These are phyloP conservation scores for Philhelius pedissequus DNA, from an alignment of 2,888 invertebrate genomes.

Conservation along the genomic window DNA sequence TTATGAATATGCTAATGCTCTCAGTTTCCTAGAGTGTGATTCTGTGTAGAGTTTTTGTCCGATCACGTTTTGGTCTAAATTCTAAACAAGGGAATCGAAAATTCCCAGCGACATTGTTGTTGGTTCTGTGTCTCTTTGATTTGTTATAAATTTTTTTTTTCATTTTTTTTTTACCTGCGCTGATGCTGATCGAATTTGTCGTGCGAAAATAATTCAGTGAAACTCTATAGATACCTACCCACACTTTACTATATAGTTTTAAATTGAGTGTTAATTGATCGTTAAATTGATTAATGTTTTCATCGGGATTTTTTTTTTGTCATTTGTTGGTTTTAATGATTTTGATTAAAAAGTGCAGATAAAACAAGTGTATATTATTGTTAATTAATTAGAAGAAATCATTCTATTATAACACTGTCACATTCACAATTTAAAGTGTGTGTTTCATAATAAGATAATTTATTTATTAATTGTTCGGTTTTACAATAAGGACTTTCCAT, in stretches of 20 bases:
- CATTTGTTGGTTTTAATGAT: background rate
- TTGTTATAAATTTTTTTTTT: no score
- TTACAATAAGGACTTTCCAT: background rate
- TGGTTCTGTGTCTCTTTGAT: constrained; percentile 1
- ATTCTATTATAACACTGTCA: background rate
- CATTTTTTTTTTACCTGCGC: constrained; percentile 15
- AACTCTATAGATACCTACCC: constrained; percentile 8
- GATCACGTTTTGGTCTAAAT: constrained; percentile 51
- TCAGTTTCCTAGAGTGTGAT: constrained; percentile 14
- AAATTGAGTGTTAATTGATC: constrained; percentile 76
- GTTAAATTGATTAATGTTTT: constrained; percentile 74
- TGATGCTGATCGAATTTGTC: constrained; percentile 21
- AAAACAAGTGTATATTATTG: constrained; percentile 4
- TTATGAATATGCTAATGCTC: constrained; percentile 69
- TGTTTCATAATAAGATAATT: constrained; percentile 27
- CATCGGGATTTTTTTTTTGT: constrained; percentile 18
- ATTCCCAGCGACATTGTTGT: background rate
- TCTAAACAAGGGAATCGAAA: background rate
- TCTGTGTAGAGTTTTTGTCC: background rate
- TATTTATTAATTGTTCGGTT: background rate
- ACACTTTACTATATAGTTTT: constrained; percentile 3
- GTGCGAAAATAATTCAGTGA: constrained; percentile 32
- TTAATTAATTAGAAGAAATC: constrained; percentile 32
- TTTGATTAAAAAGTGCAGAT: constrained; percentile 1
- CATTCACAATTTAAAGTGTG: constrained; percentile 2